Percentiles rank a stretch among this genome's conserved stretches.
Conservation (phyloP, 1,140 invertebrate genomes). For the Campoletis sonorensis region DNA sequence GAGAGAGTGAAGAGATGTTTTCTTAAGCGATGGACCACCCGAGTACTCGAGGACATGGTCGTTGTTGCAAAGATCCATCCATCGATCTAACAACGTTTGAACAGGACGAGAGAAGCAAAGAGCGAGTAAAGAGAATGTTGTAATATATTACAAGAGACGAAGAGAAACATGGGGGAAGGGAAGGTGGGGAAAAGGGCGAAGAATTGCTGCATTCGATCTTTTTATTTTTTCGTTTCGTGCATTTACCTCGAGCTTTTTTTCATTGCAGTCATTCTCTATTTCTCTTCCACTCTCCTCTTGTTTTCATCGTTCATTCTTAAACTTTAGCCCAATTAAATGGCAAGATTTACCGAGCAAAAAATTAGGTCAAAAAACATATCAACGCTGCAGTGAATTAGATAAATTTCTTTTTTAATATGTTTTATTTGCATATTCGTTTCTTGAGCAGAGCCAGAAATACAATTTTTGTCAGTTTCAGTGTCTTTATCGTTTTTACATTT, state of each 20-base stretch:
- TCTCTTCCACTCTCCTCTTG: background rate
- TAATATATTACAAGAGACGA: slow-evolving; percentile 28
- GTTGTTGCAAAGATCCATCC: slow-evolving; percentile 24
- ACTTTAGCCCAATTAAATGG: no score
- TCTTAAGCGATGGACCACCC: slow-evolving; percentile 30
- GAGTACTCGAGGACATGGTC: slow-evolving; percentile 19
- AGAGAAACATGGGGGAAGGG: background rate
- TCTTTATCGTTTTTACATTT: background rate
- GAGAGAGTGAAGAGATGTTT: slow-evolving; percentile 1
- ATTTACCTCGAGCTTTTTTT: slow-evolving; percentile 32
- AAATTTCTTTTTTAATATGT: no score
- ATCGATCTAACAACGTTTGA: background rate
- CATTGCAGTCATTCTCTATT: background rate
- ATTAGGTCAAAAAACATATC: no score
- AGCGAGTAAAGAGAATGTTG: slow-evolving; percentile 17
- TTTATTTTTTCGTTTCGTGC: background rate
- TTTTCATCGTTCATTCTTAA: background rate
- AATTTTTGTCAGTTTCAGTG: background rate
- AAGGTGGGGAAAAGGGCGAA: background rate
- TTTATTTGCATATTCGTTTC: no score
- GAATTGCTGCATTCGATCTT: slow-evolving; percentile 17
- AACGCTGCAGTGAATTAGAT: no score
- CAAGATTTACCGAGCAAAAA: no score
- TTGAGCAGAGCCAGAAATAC: no score
- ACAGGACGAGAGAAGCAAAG: background rate